Evolutionary conservation across 2,888 invertebrate genomes (phyloP).

Genomic region (Caenorhabditis becei): DNA sequence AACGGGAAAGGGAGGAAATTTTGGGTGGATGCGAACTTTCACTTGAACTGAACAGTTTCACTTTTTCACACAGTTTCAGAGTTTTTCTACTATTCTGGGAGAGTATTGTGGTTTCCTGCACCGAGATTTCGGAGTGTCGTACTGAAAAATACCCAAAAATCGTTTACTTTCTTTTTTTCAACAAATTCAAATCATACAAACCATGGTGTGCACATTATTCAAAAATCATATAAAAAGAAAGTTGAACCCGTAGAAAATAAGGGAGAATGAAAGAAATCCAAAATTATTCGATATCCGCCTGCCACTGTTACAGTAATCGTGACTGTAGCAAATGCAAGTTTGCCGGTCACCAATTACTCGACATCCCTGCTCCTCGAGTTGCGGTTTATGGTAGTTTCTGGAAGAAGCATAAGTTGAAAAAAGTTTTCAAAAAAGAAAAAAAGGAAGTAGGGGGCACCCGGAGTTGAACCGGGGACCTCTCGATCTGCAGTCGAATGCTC

Average conservation of each 20-base stretch:
- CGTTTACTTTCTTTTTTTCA: not conserved
- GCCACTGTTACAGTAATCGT: constrained; percentile 55
- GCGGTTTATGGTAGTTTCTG: constrained; percentile 43
- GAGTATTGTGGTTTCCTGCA: no score
- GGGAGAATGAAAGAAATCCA: no score
- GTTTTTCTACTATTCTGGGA: no score
- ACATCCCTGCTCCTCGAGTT: constrained; percentile 63
- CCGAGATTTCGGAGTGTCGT: no score
- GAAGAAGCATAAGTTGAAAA: no score
- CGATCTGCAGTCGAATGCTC: constrained; percentile 81
- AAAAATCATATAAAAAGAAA: constrained; percentile 8
- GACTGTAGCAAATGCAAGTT: constrained; percentile 63
- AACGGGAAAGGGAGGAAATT: no score
- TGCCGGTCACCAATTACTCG: constrained; percentile 58
- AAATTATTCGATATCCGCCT: no score
- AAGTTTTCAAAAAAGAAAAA: constrained; percentile 2
- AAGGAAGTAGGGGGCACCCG: constrained; percentile 47
- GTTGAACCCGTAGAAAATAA: not conserved
- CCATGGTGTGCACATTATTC: no score
- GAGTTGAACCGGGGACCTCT: constrained; percentile 77
- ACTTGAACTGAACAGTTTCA: constrained; percentile 16
- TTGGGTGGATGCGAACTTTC: constrained; percentile 7
- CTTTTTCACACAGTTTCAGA: not conserved
- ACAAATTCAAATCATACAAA: constrained; percentile 9
- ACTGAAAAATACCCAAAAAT: no score